phyloP scores from a whole-genome alignment of 2,113 vertebrate species.

The Emydura subglobosa region DNA sequence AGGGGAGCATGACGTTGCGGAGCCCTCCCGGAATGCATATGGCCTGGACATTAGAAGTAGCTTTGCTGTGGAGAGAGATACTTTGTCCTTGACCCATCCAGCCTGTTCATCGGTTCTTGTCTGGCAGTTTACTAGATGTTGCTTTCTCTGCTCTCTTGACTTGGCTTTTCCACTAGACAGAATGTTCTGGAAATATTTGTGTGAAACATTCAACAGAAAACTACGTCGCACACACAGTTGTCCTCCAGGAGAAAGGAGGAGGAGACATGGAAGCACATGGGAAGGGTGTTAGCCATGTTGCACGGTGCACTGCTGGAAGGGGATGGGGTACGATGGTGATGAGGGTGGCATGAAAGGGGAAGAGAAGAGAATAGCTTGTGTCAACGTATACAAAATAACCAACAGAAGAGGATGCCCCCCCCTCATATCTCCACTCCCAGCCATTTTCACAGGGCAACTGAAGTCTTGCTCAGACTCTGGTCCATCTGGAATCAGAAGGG shows the following conservation, averaged over 20 bases:
- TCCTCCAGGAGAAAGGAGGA: not conserved
- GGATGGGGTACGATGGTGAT: not conserved
- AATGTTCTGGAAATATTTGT: not conserved
- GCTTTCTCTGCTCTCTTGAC: not conserved
- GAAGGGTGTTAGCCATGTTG: not conserved
- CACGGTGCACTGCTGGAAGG: not conserved
- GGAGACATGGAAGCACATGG: not conserved
- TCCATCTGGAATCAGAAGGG: too few species aligned
- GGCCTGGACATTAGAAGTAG: not conserved
- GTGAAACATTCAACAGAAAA: accelerated
- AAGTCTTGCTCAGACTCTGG: not conserved
- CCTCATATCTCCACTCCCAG: not conserved
- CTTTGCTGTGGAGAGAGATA: not conserved
- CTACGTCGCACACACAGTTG: accelerated
- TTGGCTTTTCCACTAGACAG: not conserved
- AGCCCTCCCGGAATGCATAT: accelerated
- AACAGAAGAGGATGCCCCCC: not conserved
- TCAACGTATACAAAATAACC: not conserved
- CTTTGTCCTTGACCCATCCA: not conserved
- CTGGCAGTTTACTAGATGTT: not conserved
- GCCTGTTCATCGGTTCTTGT: not conserved
- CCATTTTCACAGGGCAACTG: not conserved
- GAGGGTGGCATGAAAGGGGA: not conserved
- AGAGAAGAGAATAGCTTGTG: not conserved
- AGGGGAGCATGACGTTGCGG: not conserved